Percentiles rank a stretch among this genome's conserved stretches.
phyloP scores from a whole-genome alignment of 1,140 invertebrate species.

The Drosophila chauvacae region DNA sequence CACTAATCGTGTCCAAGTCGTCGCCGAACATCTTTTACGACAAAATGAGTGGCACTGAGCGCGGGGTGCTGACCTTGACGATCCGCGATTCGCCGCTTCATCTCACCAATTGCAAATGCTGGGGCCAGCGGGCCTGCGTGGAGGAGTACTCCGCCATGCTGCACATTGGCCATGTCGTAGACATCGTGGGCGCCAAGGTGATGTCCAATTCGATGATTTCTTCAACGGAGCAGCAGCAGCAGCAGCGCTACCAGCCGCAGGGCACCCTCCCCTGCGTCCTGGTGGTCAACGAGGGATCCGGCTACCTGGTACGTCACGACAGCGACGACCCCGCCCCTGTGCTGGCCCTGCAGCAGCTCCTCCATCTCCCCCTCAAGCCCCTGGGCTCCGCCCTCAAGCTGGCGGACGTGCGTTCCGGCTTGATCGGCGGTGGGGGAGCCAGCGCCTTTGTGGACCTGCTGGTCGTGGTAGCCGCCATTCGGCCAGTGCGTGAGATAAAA shows the following conservation, averaged over 20 bases:
- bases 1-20: constrained; percentile 68
- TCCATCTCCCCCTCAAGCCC: constrained; percentile 85
- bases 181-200: constrained; percentile 56
- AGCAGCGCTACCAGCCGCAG: constrained; percentile 85
- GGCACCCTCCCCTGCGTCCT: constrained; percentile 85
- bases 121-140: constrained; percentile 63
- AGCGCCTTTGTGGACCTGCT: constrained; percentile 76
- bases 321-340: constrained; percentile 72
- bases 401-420: constrained; percentile 78
- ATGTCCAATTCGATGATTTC: constrained; percentile 16
- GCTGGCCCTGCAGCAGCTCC: constrained; percentile 61
- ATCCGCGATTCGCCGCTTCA: constrained; percentile 62
- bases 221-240: constrained; percentile 33
- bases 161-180: constrained; percentile 69
- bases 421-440: constrained; percentile 12
- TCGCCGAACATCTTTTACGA: constrained; percentile 59
- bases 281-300: constrained; percentile 86
- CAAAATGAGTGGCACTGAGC: constrained; percentile 51
- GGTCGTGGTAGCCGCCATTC: constrained; percentile 78
- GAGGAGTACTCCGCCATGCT: constrained; percentile 57
- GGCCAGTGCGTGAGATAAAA: constrained; percentile 75
- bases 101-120: constrained; percentile 75
- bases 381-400: constrained; percentile 76
- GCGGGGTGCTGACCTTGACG: constrained; percentile 72
- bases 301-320: constrained; percentile 84